Percentiles rank a stretch among this genome's conserved stretches.
Evolutionary conservation across 2,888 invertebrate genomes (phyloP).

Genomic region (Polietes domitor): DNA sequence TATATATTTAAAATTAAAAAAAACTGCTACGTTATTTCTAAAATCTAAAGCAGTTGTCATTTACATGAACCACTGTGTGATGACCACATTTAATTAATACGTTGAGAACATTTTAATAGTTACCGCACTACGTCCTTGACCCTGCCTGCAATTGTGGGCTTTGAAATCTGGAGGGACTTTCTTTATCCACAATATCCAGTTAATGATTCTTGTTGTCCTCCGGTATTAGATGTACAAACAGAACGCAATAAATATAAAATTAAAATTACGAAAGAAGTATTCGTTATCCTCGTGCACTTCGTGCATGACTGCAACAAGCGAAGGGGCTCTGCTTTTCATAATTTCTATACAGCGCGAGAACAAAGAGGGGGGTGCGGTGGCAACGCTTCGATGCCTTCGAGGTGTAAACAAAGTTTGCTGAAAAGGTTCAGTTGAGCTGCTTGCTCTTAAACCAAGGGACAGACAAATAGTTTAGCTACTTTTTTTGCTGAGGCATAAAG

Average conservation of each 20-base stretch:
- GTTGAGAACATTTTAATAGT: no score
- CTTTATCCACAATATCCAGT: no score
- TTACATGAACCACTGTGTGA: no score
- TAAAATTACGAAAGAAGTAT: not conserved
- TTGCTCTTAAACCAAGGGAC: not conserved
- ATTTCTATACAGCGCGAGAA: conserved; percentile 8
- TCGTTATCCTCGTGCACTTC: no score
- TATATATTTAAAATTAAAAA: no score
- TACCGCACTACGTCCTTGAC: no score
- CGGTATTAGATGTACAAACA: not conserved
- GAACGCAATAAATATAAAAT: not conserved
- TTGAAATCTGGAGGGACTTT: no score
- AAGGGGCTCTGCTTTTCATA: not conserved
- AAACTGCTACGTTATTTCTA: no score
- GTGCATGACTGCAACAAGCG: not conserved
- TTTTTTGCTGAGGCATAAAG: not conserved
- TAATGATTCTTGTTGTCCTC: no score
- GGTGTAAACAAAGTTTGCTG: conserved; percentile 48
- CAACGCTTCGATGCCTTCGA: conserved; percentile 14
- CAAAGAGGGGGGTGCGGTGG: conserved; percentile 39
- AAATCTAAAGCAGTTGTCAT: no score
- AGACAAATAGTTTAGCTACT: not conserved
- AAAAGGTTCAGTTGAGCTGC: not conserved
- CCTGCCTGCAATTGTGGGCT: no score
- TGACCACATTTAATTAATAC: no score